Evolutionary conservation across 2,888 invertebrate species (phyloP), one percentile per base, ranked within the genome.

Genomic region (Ischnura elegans): DNA sequence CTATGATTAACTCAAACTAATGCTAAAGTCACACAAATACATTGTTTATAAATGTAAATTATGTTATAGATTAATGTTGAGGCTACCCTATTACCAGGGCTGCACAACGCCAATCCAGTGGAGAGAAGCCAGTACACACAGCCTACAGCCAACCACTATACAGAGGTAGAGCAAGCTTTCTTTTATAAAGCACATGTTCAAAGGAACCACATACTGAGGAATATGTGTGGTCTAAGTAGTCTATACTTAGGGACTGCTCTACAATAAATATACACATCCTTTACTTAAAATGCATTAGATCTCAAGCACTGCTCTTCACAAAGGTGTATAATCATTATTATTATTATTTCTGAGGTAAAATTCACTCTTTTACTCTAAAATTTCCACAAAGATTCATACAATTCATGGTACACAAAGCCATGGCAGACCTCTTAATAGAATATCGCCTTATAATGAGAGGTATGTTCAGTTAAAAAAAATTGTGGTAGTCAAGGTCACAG

Each of bases 1-100:
- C 90, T 90, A 90, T 90, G 61, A 90, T 90, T 90, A 90, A 90
- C 90, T 90, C 90, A 90, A 90, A 90, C 90, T 90, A 90, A 90
- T 90, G 90, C 90, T 90, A 90, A 90, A 90, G 90, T 90, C 90
- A 90, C 90, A 90, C 90, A 90, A 90, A 90, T 90, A 90, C 90
- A 90, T 86, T 90, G 90, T 90, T 90, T 90, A 90, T 90, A 90
- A 90, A 90, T 90, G 90, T 90, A 90, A 90, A 90, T 90, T 90
- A 90, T 90, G 90, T 90, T 90, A 90, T 90, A 61, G 61, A 61
- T 90, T 90, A 90, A 61, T 61, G 61, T 61, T 61, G 61, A 42
- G 43, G 61, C 61, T 61, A 43, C 61, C 90, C 90, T 90, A 90
- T 90, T 90, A 61, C 55, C 55, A 61, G 90, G 61, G 61, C 55